Evolutionary conservation across 2,888 invertebrate genomes (phyloP), one percentile per base, ranked within the genome.

Genomic region (Pseudococcus longispinus): DNA sequence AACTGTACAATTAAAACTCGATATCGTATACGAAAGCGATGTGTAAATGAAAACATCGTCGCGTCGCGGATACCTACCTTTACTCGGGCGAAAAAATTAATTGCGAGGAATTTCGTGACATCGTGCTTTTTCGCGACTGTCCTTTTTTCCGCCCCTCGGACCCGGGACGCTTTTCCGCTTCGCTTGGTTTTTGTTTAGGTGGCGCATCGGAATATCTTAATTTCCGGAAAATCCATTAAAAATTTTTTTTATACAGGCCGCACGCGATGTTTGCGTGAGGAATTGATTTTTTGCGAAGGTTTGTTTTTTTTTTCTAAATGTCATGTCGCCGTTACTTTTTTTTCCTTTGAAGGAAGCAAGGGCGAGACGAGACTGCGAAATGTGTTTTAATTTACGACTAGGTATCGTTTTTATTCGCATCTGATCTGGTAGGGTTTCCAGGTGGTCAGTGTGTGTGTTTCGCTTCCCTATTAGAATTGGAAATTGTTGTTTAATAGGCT

Each of bases 181-280:
- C 37, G 37, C 37, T 9, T 37, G 37, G 37, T 55, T 55, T 55
- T 55, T 55, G 13, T 55, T 23, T 60, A 32, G 29, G 70, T 70
- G 70, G 29, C 70, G 70, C 70, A 29, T 70, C 70, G 70, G 29
- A 70, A 29, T 70, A 70, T 70, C 70, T 70, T 70, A 70, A 70
- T 70, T 70, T 70, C 70, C 70, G 70, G 70, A 70, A 70, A 70
- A 70, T 70, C 70, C 70, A 70, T 70, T 70, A 70, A 70, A 70
- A 70, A 37, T 37, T 70, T 70, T 65, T 70, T 65, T 29, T 70
- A 60, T 60, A 60, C 29, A 23, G 70, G 70, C 13, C 29, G 70
- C 70, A 70, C 70, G 70, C 70, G 70, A 70, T 70, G 70, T 70
- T 70, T 29, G 70, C 70, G 70, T 70, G 70, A 70, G 70, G 29